phyloP scores from a whole-genome alignment of 2,888 invertebrate genomes.

The Polylopha cassiicola region DNA sequence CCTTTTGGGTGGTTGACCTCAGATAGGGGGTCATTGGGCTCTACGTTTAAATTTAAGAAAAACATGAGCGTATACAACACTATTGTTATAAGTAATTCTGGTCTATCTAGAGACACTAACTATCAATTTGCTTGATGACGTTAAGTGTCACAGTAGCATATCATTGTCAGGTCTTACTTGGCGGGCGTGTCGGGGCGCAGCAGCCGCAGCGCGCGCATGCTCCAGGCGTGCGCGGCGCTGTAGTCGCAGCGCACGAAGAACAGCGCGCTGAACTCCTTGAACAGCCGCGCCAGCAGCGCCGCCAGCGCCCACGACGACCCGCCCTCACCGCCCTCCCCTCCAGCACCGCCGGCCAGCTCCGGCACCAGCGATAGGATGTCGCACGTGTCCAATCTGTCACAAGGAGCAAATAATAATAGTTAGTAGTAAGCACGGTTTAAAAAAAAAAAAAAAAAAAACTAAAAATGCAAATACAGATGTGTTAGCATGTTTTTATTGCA shows the following conservation, averaged over 20 bases:
- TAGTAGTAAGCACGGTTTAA: too few species aligned
- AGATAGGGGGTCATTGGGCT: too few species aligned
- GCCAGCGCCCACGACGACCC: conserved; percentile 49
- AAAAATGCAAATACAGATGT: too few species aligned
- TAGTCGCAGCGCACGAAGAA: conserved; percentile 92
- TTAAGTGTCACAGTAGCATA: too few species aligned
- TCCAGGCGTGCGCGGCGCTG: conserved; percentile 87
- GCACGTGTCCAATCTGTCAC: conserved; percentile 10
- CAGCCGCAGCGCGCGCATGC: conserved; percentile 83
- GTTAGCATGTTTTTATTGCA: too few species aligned
- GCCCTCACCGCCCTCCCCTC: conserved; percentile 25
- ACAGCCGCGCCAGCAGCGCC: conserved; percentile 81
- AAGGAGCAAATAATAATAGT: not conserved
- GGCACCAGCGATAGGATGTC: conserved; percentile 12
- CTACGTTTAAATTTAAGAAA: too few species aligned
- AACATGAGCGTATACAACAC: too few species aligned
- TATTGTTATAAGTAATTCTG: too few species aligned
- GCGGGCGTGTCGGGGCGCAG: conserved; percentile 80
- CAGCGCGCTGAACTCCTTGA: conserved; percentile 88
- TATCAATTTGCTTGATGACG: too few species aligned
- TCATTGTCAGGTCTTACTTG: conserved; percentile 55
- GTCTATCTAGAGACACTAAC: too few species aligned
- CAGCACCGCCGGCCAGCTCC: conserved; percentile 19
- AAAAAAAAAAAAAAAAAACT: too few species aligned
- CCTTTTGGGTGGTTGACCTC: too few species aligned